Percentiles rank a stretch among this genome's conserved stretches.
Conservation (phyloP, 1,140 invertebrate species). For the Thaumatotibia leucotreta region DNA sequence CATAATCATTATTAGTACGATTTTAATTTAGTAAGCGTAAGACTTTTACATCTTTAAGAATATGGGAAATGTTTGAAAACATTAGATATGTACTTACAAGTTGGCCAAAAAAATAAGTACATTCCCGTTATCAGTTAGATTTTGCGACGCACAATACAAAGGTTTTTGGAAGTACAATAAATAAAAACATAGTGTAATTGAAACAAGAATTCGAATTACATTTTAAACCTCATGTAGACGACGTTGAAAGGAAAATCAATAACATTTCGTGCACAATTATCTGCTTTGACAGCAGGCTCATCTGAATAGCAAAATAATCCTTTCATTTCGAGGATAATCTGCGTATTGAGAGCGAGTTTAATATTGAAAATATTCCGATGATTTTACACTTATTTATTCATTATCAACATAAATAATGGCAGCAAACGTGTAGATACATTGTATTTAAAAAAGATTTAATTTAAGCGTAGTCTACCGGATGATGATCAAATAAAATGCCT, state of each 20-base stretch:
- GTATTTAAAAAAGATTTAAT: slow-evolving; percentile 29
- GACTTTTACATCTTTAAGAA: no score
- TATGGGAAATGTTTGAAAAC: no score
- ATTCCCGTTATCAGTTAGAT: not conserved
- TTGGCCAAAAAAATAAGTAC: no score
- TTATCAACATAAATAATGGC: not conserved
- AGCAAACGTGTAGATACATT: slow-evolving; percentile 39
- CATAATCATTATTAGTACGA: no score
- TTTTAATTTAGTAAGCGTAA: no score
- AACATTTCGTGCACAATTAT: slow-evolving; percentile 10
- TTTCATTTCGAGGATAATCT: slow-evolving; percentile 27
- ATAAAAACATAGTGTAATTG: not conserved
- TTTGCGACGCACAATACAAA: not conserved
- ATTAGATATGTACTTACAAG: no score
- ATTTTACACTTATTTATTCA: not conserved
- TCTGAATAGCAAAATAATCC: slow-evolving; percentile 16
- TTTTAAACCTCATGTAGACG: not conserved
- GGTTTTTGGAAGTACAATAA: not conserved
- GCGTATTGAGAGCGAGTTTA: slow-evolving; percentile 18
- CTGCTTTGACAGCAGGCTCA: not conserved
- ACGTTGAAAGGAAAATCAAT: slow-evolving; percentile 1
- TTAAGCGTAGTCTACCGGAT: no score
- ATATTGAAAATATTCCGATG: slow-evolving; percentile 1
- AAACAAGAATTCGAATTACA: not conserved
- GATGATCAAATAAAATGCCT: no score